Evolutionary conservation across 2,113 vertebrate genomes (phyloP).

Genomic region (Aphyosemion australe): DNA sequence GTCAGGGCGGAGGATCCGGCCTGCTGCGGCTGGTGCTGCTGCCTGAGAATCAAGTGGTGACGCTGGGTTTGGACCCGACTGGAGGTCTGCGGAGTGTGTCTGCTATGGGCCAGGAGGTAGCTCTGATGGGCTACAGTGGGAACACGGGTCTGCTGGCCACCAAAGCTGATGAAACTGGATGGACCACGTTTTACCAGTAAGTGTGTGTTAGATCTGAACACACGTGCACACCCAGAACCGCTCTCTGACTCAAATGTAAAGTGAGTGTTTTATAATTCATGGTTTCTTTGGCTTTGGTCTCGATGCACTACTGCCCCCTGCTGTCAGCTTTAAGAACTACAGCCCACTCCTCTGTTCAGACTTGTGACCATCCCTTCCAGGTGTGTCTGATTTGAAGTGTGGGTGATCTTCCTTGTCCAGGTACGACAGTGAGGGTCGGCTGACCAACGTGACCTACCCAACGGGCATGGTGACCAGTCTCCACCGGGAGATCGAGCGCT

Average conservation of each 20-base stretch:
- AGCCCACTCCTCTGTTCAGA: neutral
- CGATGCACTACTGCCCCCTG: constrained; percentile 60
- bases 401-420: constrained; percentile 66
- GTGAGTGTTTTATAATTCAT: neutral
- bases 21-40: constrained; percentile 91
- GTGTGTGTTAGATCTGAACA: constrained; percentile 66
- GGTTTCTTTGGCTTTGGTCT: neutral
- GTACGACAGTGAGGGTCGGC: constrained; percentile 96
- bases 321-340: constrained; percentile 51
- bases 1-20: constrained; percentile 80
- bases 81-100: constrained; percentile 92
- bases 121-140: constrained; percentile 93
- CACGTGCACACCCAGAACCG: constrained; percentile 4
- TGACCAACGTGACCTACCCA: constrained; percentile 97
- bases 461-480: constrained; percentile 97
- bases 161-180: constrained; percentile 97
- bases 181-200: constrained; percentile 99
- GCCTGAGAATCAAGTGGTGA: constrained; percentile 95
- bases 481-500: constrained; percentile 97
- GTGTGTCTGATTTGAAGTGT: neutral
- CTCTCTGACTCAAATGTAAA: constrained; percentile 15
- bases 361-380: neutral
- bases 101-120: constrained; percentile 89
- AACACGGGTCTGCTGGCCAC: constrained; percentile 93
- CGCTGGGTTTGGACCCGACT: constrained; percentile 87